phyloP scores from a whole-genome alignment of 1,140 invertebrate genomes.

The Lepidurus couesii region DNA sequence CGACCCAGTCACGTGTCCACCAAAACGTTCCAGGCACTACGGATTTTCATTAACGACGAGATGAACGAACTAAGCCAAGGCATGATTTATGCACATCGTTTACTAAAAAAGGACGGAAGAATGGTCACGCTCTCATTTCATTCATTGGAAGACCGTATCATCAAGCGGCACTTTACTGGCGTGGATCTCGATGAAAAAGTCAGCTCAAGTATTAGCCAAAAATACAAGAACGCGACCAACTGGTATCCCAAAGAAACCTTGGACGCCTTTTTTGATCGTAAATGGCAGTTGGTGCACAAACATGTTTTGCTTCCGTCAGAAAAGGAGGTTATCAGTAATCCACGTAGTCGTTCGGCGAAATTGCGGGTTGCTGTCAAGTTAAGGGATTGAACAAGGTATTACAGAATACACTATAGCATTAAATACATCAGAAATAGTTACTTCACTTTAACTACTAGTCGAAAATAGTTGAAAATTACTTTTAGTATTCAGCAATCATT shows the following conservation, averaged over 20 bases:
- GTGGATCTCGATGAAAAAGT: constrained; percentile 56
- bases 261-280: constrained; percentile 53
- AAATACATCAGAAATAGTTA: background rate
- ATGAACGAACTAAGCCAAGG: constrained; percentile 91
- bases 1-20: constrained; percentile 75
- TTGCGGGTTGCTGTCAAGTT: constrained; percentile 69
- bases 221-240: constrained; percentile 40
- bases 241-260: constrained; percentile 49
- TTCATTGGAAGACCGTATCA: constrained; percentile 89
- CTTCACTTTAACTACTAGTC: background rate
- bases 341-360: constrained; percentile 79
- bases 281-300: constrained; percentile 73
- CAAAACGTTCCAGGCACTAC: constrained; percentile 87
- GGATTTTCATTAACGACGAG: constrained; percentile 97
- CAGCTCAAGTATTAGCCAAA: constrained; percentile 39
- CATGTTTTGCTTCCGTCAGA: constrained; percentile 67
- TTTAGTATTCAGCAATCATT: background rate
- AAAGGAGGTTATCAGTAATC: constrained; percentile 71
- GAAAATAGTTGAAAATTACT: background rate
- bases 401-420: background rate
- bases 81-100: constrained; percentile 67
- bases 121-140: constrained; percentile 83
- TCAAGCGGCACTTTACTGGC: constrained; percentile 80
- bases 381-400: background rate
- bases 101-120: constrained; percentile 68